Conservation (phyloP, 2,797 vertebrate genomes). For the Anomalospiza imberbis region DNA sequence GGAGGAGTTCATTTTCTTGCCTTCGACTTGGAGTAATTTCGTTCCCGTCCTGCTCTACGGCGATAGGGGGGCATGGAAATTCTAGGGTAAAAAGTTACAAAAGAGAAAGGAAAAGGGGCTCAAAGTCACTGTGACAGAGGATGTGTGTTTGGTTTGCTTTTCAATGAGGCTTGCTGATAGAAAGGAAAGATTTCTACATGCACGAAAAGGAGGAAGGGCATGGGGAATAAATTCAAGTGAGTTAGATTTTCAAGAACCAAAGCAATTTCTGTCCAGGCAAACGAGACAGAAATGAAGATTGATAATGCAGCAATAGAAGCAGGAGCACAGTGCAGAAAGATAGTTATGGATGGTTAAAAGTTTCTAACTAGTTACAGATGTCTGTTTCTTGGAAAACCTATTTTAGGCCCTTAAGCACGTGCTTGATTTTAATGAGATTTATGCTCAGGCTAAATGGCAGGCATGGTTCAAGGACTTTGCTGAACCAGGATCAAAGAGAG, state of each 20-base stretch:
- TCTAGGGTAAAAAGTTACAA: neutral
- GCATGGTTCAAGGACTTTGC: neutral
- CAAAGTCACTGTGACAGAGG: neutral
- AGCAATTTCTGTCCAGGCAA: slow-evolving; percentile 31
- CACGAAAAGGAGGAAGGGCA: neutral
- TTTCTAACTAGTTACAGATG: slow-evolving; percentile 43
- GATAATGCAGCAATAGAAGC: slow-evolving; percentile 27
- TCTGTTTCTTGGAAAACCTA: neutral
- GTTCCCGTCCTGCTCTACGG: no score
- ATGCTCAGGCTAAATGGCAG: neutral
- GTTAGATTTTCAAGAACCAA: slow-evolving; percentile 36
- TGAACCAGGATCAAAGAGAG: neutral
- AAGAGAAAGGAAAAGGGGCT: neutral
- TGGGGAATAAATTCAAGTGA: neutral
- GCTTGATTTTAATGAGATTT: slow-evolving; percentile 45
- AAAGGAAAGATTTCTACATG: neutral
- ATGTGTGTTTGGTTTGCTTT: neutral
- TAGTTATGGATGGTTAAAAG: slow-evolving; percentile 60
- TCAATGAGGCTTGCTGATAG: neutral
- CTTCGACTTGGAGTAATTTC: no score
- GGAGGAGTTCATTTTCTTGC: no score
- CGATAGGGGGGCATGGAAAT: neutral
- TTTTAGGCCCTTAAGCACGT: neutral
- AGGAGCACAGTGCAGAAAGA: slow-evolving; percentile 31
- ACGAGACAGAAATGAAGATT: slow-evolving; percentile 53